phyloP scores from a whole-genome alignment of 1,140 invertebrate species.

The Procambarus clarkii region DNA sequence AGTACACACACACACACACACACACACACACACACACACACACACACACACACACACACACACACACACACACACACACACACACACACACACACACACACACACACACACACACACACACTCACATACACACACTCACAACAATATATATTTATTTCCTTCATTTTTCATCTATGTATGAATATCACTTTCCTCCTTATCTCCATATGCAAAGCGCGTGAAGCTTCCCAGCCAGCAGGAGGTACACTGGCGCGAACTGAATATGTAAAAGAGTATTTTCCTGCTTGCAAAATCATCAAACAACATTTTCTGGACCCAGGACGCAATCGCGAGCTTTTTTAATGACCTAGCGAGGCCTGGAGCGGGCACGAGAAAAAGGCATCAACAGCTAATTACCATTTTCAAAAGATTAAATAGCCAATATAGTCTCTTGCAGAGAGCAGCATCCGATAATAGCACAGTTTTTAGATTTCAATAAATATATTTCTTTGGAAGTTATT shows the following conservation, averaged over 20 bases:
- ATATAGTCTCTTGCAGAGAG: neutral
- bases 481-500: too few species aligned
- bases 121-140: too few species aligned
- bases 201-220: neutral
- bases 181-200: neutral
- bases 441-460: neutral
- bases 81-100: too few species aligned
- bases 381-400: constrained; percentile 5
- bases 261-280: neutral
- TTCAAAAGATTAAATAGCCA: constrained; percentile 8
- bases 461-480: neutral
- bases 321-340: neutral
- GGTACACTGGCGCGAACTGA: too few species aligned
- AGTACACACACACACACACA: constrained; percentile 8
- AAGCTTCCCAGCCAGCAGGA: too few species aligned
- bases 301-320: neutral
- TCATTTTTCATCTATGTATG: neutral
- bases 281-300: neutral
- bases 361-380: neutral
- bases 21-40: constrained; percentile 16
- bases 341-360: neutral
- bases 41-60: constrained; percentile 20
- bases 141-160: too few species aligned
- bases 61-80: constrained; percentile 14
- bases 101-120: too few species aligned